Conservation (phyloP, 2,888 invertebrate species). For the Pardosa pseudoannulata region DNA sequence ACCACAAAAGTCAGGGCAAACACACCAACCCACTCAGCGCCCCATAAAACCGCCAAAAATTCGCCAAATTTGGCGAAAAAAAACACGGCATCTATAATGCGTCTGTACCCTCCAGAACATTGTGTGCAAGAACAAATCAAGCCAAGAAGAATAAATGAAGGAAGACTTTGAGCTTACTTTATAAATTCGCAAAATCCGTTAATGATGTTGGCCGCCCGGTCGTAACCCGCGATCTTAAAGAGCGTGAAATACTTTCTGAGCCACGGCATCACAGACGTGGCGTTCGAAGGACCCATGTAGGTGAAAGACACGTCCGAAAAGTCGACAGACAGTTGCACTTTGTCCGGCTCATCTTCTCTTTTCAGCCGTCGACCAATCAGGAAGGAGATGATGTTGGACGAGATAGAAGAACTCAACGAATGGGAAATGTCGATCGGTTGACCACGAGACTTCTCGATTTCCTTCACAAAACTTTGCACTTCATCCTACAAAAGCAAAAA, state of each 20-base stretch:
- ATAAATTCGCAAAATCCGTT: slow-evolving; percentile 24
- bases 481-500: slow-evolving; percentile 33
- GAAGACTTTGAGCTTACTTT: slow-evolving; percentile 29
- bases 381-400: slow-evolving; percentile 63
- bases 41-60: no score
- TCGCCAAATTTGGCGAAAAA: no score
- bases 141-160: no score
- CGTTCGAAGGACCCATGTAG: slow-evolving; percentile 34
- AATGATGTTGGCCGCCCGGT: slow-evolving; percentile 27
- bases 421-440: slow-evolving; percentile 33
- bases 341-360: slow-evolving; percentile 35
- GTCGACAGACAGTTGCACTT: slow-evolving; percentile 33
- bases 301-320: slow-evolving; percentile 27
- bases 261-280: slow-evolving; percentile 29
- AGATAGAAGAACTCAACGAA: slow-evolving; percentile 30
- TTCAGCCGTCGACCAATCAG: slow-evolving; percentile 44
- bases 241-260: slow-evolving; percentile 36
- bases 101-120: no score
- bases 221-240: slow-evolving; percentile 53
- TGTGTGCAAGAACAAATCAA: no score
- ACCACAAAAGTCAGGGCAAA: no score
- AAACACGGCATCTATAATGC: no score
- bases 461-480: background rate
- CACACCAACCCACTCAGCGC: no score
- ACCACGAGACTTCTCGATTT: slow-evolving; percentile 3